These are phyloP conservation scores for Fragum sueziense DNA, from an alignment of 2,888 invertebrate genomes.

Conservation along the genomic window DNA sequence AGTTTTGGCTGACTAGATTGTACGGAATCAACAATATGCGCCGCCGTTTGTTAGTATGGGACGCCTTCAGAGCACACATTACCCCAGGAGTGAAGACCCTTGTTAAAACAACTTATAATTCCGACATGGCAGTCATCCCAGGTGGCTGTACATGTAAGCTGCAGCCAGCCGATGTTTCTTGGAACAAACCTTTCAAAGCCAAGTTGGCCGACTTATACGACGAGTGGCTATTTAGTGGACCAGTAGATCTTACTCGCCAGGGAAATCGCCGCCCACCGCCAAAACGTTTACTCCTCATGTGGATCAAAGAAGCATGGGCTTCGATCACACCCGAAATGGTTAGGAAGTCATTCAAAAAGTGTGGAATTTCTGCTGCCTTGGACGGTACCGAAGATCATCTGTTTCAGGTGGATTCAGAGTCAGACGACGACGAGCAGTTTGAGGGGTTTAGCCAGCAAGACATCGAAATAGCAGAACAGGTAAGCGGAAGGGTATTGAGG, in stretches of 20 bases:
- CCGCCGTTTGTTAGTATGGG: slow-evolving; percentile 30
- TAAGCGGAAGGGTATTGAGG: no score
- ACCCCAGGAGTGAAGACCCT: no score
- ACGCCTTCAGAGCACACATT: slow-evolving; percentile 7
- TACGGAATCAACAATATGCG: not conserved
- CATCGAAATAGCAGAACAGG: no score
- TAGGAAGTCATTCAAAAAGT: slow-evolving; percentile 6
- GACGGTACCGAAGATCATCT: no score
- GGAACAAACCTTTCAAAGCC: no score
- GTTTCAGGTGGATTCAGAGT: not conserved
- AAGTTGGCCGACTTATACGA: not conserved
- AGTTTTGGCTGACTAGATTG: no score
- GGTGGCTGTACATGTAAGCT: no score
- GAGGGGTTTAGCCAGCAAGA: not conserved
- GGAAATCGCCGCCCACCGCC: slow-evolving; percentile 2
- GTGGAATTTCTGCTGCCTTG: not conserved
- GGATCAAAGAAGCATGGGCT: not conserved
- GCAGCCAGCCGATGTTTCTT: no score
- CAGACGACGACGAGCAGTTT: not conserved
- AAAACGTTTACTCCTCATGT: not conserved
- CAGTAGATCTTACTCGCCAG: not conserved
- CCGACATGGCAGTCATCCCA: slow-evolving; percentile 4
- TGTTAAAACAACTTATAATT: not conserved
- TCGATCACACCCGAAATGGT: no score
- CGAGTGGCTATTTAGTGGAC: not conserved